Conservation (phyloP, 2,113 vertebrate species). For the Balaenoptera acutorostrata region DNA sequence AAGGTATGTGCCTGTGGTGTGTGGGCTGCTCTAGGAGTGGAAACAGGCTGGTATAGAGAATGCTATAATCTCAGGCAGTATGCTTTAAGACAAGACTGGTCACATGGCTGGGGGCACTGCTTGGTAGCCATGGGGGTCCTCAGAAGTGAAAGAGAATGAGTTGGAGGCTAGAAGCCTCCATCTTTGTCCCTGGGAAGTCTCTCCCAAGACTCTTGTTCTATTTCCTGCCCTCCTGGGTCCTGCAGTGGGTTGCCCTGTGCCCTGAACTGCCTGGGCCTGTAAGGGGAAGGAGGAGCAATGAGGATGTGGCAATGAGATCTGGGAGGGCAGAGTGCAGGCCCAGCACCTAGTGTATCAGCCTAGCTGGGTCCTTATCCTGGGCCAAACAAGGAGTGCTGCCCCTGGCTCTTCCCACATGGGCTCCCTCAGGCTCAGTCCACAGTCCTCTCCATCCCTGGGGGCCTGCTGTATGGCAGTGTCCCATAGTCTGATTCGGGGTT, state of each 20-base stretch:
- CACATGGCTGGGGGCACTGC: not conserved
- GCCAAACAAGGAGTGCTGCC: not conserved
- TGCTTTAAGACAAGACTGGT: constrained; percentile 46
- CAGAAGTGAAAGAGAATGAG: constrained; percentile 33
- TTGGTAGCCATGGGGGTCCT: constrained; percentile 23
- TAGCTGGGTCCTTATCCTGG: not conserved
- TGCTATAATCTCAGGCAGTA: constrained; percentile 30
- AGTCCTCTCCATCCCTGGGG: not conserved
- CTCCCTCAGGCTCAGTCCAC: not conserved
- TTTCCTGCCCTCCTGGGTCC: constrained; percentile 30
- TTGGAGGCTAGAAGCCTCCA: constrained; percentile 5
- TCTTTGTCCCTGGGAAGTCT: constrained; percentile 11
- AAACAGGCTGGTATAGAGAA: not conserved
- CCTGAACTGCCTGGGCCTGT: not conserved
- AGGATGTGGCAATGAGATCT: not conserved
- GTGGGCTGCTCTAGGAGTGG: constrained; percentile 28
- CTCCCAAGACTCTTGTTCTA: constrained; percentile 4
- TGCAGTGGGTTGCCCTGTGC: constrained; percentile 1
- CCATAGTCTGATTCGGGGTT: constrained; percentile 21
- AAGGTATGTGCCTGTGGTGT: constrained; percentile 37
- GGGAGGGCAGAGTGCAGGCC: not conserved
- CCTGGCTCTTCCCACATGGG: not conserved
- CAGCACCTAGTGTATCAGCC: not conserved
- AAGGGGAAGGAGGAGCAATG: not conserved
- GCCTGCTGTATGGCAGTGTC: not conserved